phyloP scores from a whole-genome alignment of 2,888 invertebrate genomes.

The Pocota personata region DNA sequence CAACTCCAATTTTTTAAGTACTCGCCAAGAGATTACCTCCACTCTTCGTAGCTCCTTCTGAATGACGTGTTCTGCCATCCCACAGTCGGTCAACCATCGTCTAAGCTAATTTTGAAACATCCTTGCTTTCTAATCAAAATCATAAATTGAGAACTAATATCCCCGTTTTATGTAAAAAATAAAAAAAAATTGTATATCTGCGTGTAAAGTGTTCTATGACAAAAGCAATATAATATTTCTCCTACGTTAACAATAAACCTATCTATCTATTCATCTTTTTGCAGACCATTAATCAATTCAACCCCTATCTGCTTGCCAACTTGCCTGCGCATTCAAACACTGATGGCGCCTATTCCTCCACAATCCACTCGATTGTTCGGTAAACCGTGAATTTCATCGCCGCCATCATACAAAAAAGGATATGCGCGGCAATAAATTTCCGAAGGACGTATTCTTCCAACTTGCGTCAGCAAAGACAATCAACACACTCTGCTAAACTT shows the following conservation, averaged over 20 bases:
- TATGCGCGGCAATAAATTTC: conserved; percentile 2
- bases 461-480: neutral
- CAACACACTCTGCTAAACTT: neutral
- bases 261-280: conserved; percentile 7
- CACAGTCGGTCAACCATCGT: too few species aligned
- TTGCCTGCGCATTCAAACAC: neutral
- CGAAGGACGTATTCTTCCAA: neutral
- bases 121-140: neutral
- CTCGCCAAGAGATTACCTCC: too few species aligned
- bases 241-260: neutral
- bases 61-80: too few species aligned
- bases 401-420: conserved; percentile 1
- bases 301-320: conserved; percentile 7
- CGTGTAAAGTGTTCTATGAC: neutral
- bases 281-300: conserved; percentile 36
- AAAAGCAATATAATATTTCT: neutral
- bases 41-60: too few species aligned
- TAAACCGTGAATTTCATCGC: conserved; percentile 8
- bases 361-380: conserved; percentile 4
- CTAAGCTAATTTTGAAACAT: too few species aligned
- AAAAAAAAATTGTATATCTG: neutral
- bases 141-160: neutral
- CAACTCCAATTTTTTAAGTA: too few species aligned
- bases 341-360: neutral
- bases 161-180: neutral